These are phyloP conservation scores for Rosalia funebris DNA, from an alignment of 2,888 invertebrate genomes.

Conservation along the genomic window DNA sequence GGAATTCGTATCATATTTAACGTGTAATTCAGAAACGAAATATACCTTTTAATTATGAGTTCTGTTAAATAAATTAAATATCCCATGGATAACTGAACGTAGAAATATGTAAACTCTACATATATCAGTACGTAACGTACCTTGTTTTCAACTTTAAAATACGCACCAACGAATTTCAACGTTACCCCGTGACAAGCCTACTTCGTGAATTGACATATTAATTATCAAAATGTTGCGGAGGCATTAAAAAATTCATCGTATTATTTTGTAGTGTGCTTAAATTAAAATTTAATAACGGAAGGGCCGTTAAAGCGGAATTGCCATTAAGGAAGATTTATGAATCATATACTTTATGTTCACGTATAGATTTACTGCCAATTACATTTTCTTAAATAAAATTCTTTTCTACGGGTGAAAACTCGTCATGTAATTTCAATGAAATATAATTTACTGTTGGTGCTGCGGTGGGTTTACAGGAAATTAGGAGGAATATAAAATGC, in stretches of 20 bases:
- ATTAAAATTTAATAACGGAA: constrained; percentile 18
- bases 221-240: neutral
- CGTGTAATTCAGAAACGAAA: too few species aligned
- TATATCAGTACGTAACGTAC: too few species aligned
- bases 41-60: too few species aligned
- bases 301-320: constrained; percentile 5
- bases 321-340: constrained; percentile 15
- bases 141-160: too few species aligned
- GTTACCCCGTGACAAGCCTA: too few species aligned
- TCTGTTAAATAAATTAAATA: too few species aligned
- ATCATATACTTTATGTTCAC: constrained; percentile 15
- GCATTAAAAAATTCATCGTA: neutral
- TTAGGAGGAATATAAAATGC: constrained; percentile 15
- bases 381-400: constrained; percentile 16
- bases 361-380: constrained; percentile 17
- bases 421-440: constrained; percentile 22
- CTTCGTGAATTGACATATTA: too few species aligned
- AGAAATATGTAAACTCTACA: too few species aligned
- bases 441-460: constrained; percentile 7
- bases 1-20: too few species aligned
- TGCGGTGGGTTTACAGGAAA: constrained; percentile 7
- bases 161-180: too few species aligned
- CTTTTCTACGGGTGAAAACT: constrained; percentile 7
- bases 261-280: constrained; percentile 14
- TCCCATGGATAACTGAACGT: too few species aligned